Evolutionary conservation across 2,888 invertebrate species (phyloP).

Genomic region (Hyles lineata): DNA sequence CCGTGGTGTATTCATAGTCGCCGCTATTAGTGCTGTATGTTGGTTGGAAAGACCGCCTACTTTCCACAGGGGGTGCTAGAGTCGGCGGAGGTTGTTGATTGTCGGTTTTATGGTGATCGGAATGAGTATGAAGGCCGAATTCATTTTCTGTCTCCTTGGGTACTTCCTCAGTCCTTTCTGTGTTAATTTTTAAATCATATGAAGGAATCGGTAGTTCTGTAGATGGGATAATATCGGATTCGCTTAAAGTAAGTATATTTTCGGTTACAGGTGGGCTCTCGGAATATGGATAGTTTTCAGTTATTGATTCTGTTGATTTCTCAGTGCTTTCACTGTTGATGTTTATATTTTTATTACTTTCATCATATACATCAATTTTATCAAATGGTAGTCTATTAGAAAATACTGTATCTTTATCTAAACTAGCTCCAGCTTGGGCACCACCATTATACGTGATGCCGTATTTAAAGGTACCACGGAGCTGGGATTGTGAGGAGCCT

Average conservation of each 20-base stretch:
- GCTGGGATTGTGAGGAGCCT: slow-evolving; percentile 93
- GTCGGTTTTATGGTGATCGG: slow-evolving; percentile 68
- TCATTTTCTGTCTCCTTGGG: slow-evolving; percentile 44
- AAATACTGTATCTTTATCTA: slow-evolving; percentile 83
- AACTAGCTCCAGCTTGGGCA: slow-evolving; percentile 92
- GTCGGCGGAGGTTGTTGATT: slow-evolving; percentile 46
- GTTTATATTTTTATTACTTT: slow-evolving; percentile 72
- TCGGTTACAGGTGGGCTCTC: slow-evolving; percentile 38
- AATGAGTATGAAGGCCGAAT: slow-evolving; percentile 62
- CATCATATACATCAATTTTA: slow-evolving; percentile 76
- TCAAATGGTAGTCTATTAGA: slow-evolving; percentile 72
- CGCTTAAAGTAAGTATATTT: slow-evolving; percentile 6
- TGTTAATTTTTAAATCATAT: slow-evolving; percentile 41
- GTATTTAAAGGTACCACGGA: slow-evolving; percentile 92
- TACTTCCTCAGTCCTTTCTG: slow-evolving; percentile 48
- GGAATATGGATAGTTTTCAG: slow-evolving; percentile 39
- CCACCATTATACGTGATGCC: slow-evolving; percentile 92
- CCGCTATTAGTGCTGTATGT: slow-evolving; percentile 55
- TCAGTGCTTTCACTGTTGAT: slow-evolving; percentile 56
- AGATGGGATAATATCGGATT: slow-evolving; percentile 39
- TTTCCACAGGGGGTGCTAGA: slow-evolving; percentile 57
- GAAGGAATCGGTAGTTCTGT: slow-evolving; percentile 40
- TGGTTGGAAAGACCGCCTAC: slow-evolving; percentile 68
- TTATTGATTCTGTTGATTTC: slow-evolving; percentile 41
- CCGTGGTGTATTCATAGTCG: slow-evolving; percentile 72